A percentile compares a stretch with the other conserved stretches of the same genome.
Conservation (phyloP, 2,888 invertebrate species). For the Macropis europaea region DNA sequence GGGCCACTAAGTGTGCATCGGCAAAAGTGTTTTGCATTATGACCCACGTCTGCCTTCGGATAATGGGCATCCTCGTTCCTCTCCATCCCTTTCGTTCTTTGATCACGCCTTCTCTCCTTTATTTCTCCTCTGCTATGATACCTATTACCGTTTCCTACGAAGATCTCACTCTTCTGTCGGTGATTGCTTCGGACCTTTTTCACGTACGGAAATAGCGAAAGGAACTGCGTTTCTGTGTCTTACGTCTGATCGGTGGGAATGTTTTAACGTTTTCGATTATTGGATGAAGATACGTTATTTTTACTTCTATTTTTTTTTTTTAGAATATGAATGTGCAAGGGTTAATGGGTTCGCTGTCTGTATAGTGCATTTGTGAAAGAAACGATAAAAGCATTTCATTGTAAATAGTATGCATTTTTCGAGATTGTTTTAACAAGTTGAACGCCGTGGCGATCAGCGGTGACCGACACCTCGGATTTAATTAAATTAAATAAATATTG, state of each 20-base stretch:
- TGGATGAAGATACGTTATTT: neutral
- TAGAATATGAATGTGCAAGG: too few species aligned
- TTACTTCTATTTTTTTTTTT: too few species aligned
- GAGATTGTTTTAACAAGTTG: too few species aligned
- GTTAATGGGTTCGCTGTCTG: too few species aligned
- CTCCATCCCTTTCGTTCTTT: slow-evolving; percentile 18
- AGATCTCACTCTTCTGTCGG: neutral
- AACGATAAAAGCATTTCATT: too few species aligned
- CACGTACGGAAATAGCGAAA: slow-evolving; percentile 2
- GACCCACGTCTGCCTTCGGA: slow-evolving; percentile 32
- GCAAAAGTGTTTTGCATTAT: slow-evolving; percentile 39
- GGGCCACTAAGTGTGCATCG: slow-evolving; percentile 24
- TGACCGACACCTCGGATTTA: too few species aligned
- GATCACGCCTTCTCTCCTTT: slow-evolving; percentile 18
- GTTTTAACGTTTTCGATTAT: neutral
- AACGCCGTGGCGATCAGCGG: too few species aligned
- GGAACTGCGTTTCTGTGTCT: neutral
- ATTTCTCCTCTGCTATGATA: slow-evolving; percentile 15
- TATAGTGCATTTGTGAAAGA: too few species aligned
- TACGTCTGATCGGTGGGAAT: neutral
- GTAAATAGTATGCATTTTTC: too few species aligned
- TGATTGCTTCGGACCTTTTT: slow-evolving; percentile 1
- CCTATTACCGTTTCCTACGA: slow-evolving; percentile 31
- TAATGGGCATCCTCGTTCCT: slow-evolving; percentile 37
- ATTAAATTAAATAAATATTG: too few species aligned